Evolutionary conservation across 2,888 invertebrate species (phyloP), one percentile per base, ranked within the genome.

Genomic region (Morpho helenor): DNA sequence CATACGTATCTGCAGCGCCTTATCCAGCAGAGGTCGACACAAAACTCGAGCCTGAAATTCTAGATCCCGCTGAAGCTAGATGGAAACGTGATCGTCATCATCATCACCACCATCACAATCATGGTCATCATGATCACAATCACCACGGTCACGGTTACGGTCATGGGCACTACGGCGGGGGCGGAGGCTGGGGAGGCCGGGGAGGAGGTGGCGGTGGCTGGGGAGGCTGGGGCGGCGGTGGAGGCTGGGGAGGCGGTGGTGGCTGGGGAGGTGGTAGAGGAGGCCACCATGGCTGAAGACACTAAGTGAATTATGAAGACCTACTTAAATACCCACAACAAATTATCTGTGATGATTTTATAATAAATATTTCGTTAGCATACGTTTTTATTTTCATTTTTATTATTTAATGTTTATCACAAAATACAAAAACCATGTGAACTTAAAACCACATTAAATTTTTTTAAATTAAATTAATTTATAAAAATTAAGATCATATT

Each of bases 221-320:
- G 8, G 61, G 64, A 7, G 60, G 65, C 7, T 43, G 59, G n/a
- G 63, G 65, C 39, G 16, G 55, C 2, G 61, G 62, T 3, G 47
- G 57, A 2, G 63, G 65, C 0, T 23, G 52, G 8, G 57, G 65
- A 7, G 22, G 22, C 31, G 51, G 51, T 39, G 54, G 59, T 1
- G 56, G 62, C 5, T n/a, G 22, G 6, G 63, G 68, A 7, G 39
- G 56, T 3, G 65, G 68, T 2, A 10, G 16, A 1, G 67, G 67
- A 0, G 60, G 63, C 9, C 62, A 63, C 8, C 52, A 61, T 16
- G 64, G 65, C 8, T 51, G 52, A 44, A 63, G 67, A 44, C 56
- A 56, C 9, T 61, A 51, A 55, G 5, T 43, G n/a, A 23, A 9
- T 43, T 9, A 16, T 10, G 7, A 41, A 31, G 31, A n/a, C 8